Conservation (phyloP, 1,140 invertebrate species). For the Phenacoccus solenopsis region DNA sequence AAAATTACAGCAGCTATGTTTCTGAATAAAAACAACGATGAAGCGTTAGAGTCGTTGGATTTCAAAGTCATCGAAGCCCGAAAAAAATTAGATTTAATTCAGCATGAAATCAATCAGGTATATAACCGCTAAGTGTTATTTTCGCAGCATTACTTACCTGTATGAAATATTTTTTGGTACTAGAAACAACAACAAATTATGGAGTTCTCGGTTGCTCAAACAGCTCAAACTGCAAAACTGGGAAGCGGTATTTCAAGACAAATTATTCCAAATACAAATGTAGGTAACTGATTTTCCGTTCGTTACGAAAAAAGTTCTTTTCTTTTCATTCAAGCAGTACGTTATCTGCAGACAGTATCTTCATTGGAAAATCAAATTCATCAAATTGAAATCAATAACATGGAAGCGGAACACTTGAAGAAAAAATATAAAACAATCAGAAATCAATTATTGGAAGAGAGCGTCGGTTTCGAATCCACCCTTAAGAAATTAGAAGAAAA, state of each 20-base stretch:
- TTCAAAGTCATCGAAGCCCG: slow-evolving; percentile 59
- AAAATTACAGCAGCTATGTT: slow-evolving; percentile 22
- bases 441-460: slow-evolving; percentile 27
- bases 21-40: slow-evolving; percentile 39
- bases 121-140: background rate
- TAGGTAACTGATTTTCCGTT: too few relatives aligned
- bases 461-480: slow-evolving; percentile 50
- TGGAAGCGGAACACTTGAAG: slow-evolving; percentile 60
- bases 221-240: slow-evolving; percentile 25
- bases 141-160: too few relatives aligned
- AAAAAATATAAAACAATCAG: slow-evolving; percentile 59
- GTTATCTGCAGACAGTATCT: slow-evolving; percentile 44
- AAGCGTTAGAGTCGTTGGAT: slow-evolving; percentile 48
- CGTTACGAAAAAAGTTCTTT: too few relatives aligned
- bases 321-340: too few relatives aligned
- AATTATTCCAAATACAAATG: slow-evolving; percentile 33
- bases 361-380: slow-evolving; percentile 63
- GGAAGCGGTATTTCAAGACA: slow-evolving; percentile 33
- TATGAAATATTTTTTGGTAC: too few relatives aligned
- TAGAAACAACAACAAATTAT: slow-evolving; percentile 39
- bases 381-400: slow-evolving; percentile 59
- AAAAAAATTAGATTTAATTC: slow-evolving; percentile 55
- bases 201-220: slow-evolving; percentile 33
- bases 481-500: slow-evolving; percentile 50
- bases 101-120: slow-evolving; percentile 22